Evolutionary conservation across 2,888 invertebrate species (phyloP), one percentile per base, ranked within the genome.

Genomic region (Endotricha flammealis): DNA sequence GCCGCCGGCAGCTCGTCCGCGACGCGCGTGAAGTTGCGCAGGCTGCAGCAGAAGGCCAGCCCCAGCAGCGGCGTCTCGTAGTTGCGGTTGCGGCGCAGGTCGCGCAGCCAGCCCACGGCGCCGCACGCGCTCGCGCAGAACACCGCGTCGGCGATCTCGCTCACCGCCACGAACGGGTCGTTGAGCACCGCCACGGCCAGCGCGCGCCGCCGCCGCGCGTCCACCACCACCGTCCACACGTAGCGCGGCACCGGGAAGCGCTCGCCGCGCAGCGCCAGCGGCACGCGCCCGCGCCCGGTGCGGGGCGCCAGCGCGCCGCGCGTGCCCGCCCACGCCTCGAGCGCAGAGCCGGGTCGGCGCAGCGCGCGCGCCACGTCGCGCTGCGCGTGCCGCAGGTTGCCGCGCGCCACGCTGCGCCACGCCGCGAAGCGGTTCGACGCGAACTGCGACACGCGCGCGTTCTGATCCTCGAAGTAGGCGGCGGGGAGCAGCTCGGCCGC

Each of bases 131-230:
- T 82, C 38, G 70, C 75, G 53, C 87, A 87, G 56, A 77, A 72
- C 50, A 76, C 78, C 0, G 72, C 51, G n/a, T 53, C 69, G 38
- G 72, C 61, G 12, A 85, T 49, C 64, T 83, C 85, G 60, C 83
- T 80, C 31, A 85, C 77, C 1, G 81, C 59, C 49, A 85, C 76
- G 49, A 78, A 71, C 29, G 87, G 87, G 44, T 86, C 81, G 65
- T 85, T 82, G 1, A 85, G 58, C 43, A 82, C 42, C 40, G 73
- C 63, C 8, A 87, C 12, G 4, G 76, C 86, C 23, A 69, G 46
- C 28, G 65, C 76, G 24, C 44, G 43, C 12, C 42, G 31, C 9
- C 27, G 13, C 12, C 23, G 30, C 36, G 36, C 32, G 36, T 67
- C 70, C 40, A 55, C 57, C 28, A 81, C 60, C 44, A 69, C 70